Evolutionary conservation across 2,113 vertebrate genomes (phyloP).

Genomic region (Circaetus cinerascens): DNA sequence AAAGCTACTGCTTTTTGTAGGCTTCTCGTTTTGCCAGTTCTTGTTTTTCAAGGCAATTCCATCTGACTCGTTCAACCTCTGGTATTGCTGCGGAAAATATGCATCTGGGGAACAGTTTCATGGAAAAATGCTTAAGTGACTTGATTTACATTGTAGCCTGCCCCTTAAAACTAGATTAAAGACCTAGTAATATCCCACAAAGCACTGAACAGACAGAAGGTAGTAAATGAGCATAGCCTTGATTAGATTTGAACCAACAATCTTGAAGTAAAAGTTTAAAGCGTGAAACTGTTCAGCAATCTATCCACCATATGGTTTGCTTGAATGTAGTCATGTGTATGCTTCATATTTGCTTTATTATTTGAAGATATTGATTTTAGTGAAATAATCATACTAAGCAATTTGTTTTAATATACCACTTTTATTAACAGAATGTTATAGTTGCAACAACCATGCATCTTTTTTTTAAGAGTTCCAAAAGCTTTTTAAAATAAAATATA

Average conservation of each 20-base stretch:
- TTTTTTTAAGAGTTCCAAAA: neutral
- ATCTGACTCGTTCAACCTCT: neutral
- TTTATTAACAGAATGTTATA: neutral
- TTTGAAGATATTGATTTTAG: slow-evolving; percentile 30
- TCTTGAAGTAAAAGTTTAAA: neutral
- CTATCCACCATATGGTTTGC: neutral
- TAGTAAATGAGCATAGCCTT: neutral
- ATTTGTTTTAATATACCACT: slow-evolving; percentile 6
- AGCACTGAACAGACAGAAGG: neutral
- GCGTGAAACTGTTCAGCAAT: neutral
- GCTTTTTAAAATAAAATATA: neutral
- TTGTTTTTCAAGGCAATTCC: neutral
- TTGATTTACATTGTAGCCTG: neutral
- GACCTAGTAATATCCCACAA: neutral
- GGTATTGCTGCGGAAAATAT: neutral
- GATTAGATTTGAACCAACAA: neutral
- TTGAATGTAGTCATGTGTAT: neutral
- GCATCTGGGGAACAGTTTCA: neutral
- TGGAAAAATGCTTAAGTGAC: neutral
- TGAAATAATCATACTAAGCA: neutral
- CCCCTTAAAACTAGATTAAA: neutral
- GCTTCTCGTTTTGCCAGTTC: neutral
- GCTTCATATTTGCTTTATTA: neutral
- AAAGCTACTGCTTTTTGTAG: neutral
- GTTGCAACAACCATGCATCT: neutral